Conservation (phyloP, 2,797 vertebrate genomes). For the Sebastes oblongus region DNA sequence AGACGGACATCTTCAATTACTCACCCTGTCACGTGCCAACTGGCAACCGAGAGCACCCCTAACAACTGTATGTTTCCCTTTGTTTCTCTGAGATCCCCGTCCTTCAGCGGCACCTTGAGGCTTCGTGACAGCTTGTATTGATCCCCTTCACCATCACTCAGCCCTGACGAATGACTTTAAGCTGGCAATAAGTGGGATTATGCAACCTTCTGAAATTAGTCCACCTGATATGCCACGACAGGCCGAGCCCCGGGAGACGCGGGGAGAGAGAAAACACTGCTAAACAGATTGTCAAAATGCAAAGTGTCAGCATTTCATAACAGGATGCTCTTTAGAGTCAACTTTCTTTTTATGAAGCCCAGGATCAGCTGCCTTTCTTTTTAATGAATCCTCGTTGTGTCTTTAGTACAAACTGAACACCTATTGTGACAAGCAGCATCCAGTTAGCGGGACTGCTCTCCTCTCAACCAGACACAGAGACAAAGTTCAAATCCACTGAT, state of each 20-base stretch:
- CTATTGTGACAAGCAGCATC: not conserved
- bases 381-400: slow-evolving; percentile 9
- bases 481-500: slow-evolving; percentile 33
- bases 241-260: slow-evolving; percentile 38
- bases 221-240: slow-evolving; percentile 63
- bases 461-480: not conserved
- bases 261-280: slow-evolving; percentile 27
- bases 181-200: slow-evolving; percentile 74
- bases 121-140: slow-evolving; percentile 73
- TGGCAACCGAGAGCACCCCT: slow-evolving; percentile 55
- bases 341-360: not conserved
- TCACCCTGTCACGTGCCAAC: slow-evolving; percentile 67
- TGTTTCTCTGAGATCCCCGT: slow-evolving; percentile 68
- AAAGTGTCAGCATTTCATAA: slow-evolving; percentile 46
- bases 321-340: slow-evolving; percentile 24
- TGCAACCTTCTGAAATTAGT: slow-evolving; percentile 71
- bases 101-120: slow-evolving; percentile 62
- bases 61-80: slow-evolving; percentile 74
- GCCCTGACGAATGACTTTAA: slow-evolving; percentile 73
- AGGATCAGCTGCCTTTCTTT: slow-evolving; percentile 2
- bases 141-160: slow-evolving; percentile 79
- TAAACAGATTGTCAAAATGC: slow-evolving; percentile 48
- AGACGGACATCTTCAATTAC: slow-evolving; percentile 68
- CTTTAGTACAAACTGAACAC: not conserved
- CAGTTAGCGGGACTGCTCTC: not conserved